phyloP scores from a whole-genome alignment of 2,113 vertebrate species.

The Emberiza fucata region DNA sequence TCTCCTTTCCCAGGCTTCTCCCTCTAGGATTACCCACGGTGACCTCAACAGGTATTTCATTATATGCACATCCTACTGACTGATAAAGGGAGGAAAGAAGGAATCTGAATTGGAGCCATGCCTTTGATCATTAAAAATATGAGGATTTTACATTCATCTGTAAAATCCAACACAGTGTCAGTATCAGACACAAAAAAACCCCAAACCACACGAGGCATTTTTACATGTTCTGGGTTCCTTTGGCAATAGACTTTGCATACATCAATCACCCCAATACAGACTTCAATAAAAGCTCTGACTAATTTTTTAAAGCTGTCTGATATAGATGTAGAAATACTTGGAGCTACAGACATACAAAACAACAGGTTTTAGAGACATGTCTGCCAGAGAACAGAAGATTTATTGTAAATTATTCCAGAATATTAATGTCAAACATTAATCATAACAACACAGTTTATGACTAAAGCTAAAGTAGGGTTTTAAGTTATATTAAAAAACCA shows the following conservation, averaged over 20 bases:
- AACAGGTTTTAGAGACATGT: not conserved
- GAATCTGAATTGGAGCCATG: not conserved
- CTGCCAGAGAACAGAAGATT: not conserved
- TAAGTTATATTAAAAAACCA: not conserved
- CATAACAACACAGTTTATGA: not conserved
- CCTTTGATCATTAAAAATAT: not conserved
- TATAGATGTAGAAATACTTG: not conserved
- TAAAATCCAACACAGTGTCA: not conserved
- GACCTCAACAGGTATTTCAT: not conserved
- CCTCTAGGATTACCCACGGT: not conserved
- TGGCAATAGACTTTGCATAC: not conserved
- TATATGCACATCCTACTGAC: not conserved
- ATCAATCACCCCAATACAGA: not conserved
- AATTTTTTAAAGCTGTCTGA: not conserved
- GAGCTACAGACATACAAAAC: not conserved
- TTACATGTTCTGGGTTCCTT: not conserved
- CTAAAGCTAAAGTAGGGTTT: not conserved
- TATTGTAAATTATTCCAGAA: not conserved
- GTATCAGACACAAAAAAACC: rapidly evolving
- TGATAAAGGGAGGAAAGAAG: not conserved
- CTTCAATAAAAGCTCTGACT: not conserved
- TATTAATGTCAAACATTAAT: not conserved
- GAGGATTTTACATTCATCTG: not conserved
- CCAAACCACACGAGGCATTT: not conserved
- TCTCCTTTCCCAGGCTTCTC: not conserved